A percentile compares a stretch with the other conserved stretches of the same genome.
These are phyloP conservation scores for Salpingus planirostris DNA, from an alignment of 2,888 invertebrate species.

Conservation along the genomic window DNA sequence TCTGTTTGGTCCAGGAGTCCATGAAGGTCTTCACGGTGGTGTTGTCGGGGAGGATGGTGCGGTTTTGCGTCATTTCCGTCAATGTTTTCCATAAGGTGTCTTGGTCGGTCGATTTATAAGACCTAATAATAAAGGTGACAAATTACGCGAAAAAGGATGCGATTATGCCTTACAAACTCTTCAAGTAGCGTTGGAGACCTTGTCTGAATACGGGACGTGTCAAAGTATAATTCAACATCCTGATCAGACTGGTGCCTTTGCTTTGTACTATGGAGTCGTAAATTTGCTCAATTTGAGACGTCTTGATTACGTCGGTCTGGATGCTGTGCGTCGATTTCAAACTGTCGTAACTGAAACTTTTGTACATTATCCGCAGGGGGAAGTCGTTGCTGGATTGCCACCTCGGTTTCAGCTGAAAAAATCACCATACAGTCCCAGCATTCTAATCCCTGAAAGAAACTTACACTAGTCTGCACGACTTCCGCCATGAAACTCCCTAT, in stretches of 20 bases:
- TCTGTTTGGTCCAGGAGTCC: constrained; percentile 64
- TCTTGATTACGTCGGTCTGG: constrained; percentile 44
- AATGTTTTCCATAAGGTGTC: constrained; percentile 58
- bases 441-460: constrained; percentile 22
- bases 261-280: constrained; percentile 43
- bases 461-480: constrained; percentile 46
- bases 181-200: constrained; percentile 47
- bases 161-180: constrained; percentile 51
- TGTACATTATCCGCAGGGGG: constrained; percentile 46
- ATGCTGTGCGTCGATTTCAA: constrained; percentile 50
- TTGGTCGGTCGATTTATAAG: constrained; percentile 53
- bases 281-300: constrained; percentile 50
- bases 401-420: constrained; percentile 46
- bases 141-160: too few relatives aligned
- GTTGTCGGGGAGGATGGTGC: constrained; percentile 35
- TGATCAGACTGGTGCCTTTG: constrained; percentile 48
- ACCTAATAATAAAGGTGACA: constrained; percentile 40
- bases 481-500: constrained; percentile 58
- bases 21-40: constrained; percentile 52
- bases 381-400: constrained; percentile 50
- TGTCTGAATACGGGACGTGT: constrained; percentile 45
- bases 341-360: constrained; percentile 47
- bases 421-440: too few relatives aligned
- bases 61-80: constrained; percentile 32
- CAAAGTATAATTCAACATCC: constrained; percentile 53